phyloP scores from a whole-genome alignment of 2,797 vertebrate species.

The Eulemur mongoz region DNA sequence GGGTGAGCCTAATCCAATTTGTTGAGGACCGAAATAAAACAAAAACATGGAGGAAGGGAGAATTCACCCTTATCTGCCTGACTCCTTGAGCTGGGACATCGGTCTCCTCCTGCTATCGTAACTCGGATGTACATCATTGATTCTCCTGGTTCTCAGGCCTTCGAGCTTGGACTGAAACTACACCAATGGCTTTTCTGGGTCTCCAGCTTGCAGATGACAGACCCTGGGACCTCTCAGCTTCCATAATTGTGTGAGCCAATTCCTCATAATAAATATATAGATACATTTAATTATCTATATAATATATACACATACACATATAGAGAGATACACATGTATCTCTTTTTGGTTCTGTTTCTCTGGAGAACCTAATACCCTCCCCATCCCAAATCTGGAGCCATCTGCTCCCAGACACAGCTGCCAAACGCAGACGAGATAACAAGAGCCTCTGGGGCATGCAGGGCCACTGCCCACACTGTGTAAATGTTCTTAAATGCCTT shows the following conservation, averaged over 20 bases:
- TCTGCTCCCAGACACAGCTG: constrained; percentile 15
- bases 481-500: constrained; percentile 49
- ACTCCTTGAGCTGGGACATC: not conserved
- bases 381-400: not conserved
- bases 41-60: not conserved
- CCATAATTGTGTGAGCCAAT: not conserved
- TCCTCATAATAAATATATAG: not conserved
- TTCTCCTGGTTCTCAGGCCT: not conserved
- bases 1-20: not conserved
- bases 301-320: not conserved
- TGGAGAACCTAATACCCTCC: not conserved
- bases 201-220: not conserved
- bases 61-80: not conserved
- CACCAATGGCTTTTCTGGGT: not conserved
- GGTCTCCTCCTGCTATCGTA: not conserved
- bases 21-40: not conserved
- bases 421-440: constrained; percentile 33
- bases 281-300: not conserved
- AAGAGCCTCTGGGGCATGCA: not conserved
- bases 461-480: constrained; percentile 3
- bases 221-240: not conserved
- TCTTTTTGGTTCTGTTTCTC: not conserved
- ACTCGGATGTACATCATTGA: too few species aligned
- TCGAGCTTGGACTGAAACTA: not conserved
- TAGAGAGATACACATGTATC: too few species aligned